Conservation (phyloP, 2,888 invertebrate genomes). For the Trichogramma evanescens region DNA sequence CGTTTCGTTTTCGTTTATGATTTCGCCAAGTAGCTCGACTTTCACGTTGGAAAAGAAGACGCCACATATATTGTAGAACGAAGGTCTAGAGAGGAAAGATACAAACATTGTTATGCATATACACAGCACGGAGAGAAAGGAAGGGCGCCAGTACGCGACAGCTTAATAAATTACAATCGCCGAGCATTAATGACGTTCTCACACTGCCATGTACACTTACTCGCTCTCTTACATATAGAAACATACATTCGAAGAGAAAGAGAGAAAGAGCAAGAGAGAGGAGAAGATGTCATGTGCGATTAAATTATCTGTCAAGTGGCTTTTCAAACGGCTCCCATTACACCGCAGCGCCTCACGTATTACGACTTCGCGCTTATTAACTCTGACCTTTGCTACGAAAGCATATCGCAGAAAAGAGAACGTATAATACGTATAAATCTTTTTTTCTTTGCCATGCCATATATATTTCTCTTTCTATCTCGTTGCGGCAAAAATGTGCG, state of each 20-base stretch:
- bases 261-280: constrained; percentile 4
- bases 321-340: constrained; percentile 7
- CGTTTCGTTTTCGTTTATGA: too few species aligned
- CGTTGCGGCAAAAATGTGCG: too few species aligned
- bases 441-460: too few species aligned
- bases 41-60: too few species aligned
- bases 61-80: too few species aligned
- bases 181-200: constrained; percentile 27
- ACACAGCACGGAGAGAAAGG: not conserved
- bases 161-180: constrained; percentile 44
- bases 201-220: not conserved
- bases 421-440: too few species aligned
- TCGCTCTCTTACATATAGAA: not conserved
- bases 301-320: constrained; percentile 30
- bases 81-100: not conserved
- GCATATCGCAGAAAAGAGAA: too few species aligned
- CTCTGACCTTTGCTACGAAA: constrained; percentile 4
- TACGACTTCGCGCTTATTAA: constrained; percentile 8
- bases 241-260: not conserved
- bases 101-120: not conserved
- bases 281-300: constrained; percentile 22
- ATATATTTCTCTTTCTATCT: too few species aligned
- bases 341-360: not conserved
- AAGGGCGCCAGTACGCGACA: constrained; percentile 29
- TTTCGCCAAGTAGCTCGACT: too few species aligned